phyloP scores from a whole-genome alignment of 2,888 invertebrate species.

The Reticulitermes lucifugus region DNA sequence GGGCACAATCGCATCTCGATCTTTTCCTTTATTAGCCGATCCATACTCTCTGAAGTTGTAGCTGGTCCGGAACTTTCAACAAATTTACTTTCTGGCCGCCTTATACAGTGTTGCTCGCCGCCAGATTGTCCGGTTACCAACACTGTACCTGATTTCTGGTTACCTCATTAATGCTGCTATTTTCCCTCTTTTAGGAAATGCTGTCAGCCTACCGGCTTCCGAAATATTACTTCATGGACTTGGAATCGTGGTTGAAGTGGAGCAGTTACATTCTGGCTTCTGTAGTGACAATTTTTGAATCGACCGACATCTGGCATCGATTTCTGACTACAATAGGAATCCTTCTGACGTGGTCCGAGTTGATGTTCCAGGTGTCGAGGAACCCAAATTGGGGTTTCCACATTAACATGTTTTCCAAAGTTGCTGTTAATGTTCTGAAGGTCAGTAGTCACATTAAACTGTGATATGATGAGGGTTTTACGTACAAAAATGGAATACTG shows the following conservation, averaged over 20 bases:
- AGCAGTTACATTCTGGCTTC: conserved; percentile 65
- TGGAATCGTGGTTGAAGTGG: conserved; percentile 71
- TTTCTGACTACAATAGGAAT: conserved; percentile 68
- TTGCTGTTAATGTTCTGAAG: conserved; percentile 69
- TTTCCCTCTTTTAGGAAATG: conserved; percentile 64
- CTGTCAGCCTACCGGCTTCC: conserved; percentile 67
- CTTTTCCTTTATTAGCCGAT: too few species aligned
- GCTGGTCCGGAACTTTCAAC: too few species aligned
- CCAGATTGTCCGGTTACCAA: too few species aligned
- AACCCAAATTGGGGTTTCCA: conserved; percentile 71
- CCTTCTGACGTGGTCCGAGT: conserved; percentile 69
- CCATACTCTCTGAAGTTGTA: too few species aligned
- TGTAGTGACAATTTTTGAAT: conserved; percentile 62
- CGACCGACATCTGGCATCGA: conserved; percentile 63
- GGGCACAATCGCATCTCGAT: too few species aligned
- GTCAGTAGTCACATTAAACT: conserved; percentile 57
- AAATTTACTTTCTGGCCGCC: too few species aligned
- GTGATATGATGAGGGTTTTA: too few species aligned
- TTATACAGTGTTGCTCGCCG: too few species aligned
- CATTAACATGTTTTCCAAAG: conserved; percentile 73
- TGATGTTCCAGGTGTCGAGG: conserved; percentile 69
- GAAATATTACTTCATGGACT: conserved; percentile 66
- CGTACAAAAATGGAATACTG: too few species aligned
- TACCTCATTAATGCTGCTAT: not conserved
- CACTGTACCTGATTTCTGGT: too few species aligned